These are phyloP conservation scores for Oncorhynchus kisutch DNA, from an alignment of 2,113 vertebrate genomes.

Conservation along the genomic window DNA sequence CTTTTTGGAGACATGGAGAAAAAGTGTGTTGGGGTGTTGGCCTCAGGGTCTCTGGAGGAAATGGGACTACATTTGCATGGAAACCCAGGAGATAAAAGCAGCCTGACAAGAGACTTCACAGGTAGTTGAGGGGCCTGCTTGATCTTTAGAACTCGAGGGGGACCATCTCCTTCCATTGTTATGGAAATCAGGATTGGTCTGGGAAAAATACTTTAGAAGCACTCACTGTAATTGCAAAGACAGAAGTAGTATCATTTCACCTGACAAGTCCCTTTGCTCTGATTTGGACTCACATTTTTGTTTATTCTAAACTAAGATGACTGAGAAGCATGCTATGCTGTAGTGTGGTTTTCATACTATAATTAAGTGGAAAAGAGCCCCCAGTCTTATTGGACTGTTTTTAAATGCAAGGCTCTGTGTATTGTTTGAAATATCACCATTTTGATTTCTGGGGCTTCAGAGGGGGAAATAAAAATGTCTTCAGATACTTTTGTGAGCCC, in stretches of 20 bases:
- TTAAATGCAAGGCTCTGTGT: too few species aligned
- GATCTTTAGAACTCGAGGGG: conserved; percentile 34
- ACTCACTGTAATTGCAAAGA: not conserved
- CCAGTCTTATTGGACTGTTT: too few species aligned
- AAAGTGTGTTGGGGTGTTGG: not conserved
- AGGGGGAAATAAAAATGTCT: too few species aligned
- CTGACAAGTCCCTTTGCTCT: not conserved
- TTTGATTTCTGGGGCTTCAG: too few species aligned
- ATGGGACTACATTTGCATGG: conserved; percentile 39
- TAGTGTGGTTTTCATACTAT: too few species aligned
- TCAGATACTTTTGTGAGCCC: too few species aligned
- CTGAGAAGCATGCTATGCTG: not conserved
- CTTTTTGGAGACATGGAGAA: not conserved
- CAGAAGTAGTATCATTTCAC: not conserved
- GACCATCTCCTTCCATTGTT: conserved; percentile 37
- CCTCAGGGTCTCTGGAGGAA: conserved; percentile 29
- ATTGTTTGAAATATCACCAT: too few species aligned
- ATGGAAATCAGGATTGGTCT: conserved; percentile 36
- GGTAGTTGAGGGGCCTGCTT: conserved; percentile 44
- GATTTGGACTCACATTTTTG: not conserved
- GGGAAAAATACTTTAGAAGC: conserved; percentile 1
- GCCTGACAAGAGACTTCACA: conserved; percentile 33
- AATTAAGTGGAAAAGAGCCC: too few species aligned
- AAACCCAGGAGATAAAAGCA: conserved; percentile 42
- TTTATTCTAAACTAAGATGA: not conserved